These are phyloP conservation scores for Podarcis muralis DNA, from an alignment of 2,113 vertebrate species.

Conservation along the genomic window DNA sequence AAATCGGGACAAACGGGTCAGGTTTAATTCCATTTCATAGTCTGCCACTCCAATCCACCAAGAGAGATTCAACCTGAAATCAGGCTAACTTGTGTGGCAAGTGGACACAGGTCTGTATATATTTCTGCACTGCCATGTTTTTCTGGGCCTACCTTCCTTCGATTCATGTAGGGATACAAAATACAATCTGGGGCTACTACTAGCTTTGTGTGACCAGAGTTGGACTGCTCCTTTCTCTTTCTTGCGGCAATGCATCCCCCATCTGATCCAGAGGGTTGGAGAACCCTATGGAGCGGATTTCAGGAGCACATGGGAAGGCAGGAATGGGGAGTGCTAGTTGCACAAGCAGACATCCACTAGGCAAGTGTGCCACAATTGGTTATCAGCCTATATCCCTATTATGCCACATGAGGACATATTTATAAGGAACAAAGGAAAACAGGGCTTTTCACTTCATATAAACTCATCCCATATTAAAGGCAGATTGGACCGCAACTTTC, in stretches of 20 bases:
- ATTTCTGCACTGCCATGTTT: neutral
- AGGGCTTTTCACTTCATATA: neutral
- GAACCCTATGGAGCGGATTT: too few relatives aligned
- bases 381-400: neutral
- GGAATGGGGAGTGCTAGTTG: too few relatives aligned
- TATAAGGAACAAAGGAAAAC: neutral
- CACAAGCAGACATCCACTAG: too few relatives aligned
- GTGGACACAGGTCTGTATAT: neutral
- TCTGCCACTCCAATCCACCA: too few relatives aligned
- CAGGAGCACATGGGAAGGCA: too few relatives aligned
- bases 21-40: slow-evolving; percentile 7
- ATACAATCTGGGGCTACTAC: too few relatives aligned
- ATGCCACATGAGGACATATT: neutral
- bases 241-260: too few relatives aligned
- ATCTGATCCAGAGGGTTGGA: too few relatives aligned
- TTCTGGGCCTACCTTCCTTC: neutral
- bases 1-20: neutral
- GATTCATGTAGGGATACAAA: neutral
- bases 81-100: neutral
- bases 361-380: too few relatives aligned
- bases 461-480: neutral
- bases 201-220: neutral
- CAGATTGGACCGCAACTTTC: neutral
- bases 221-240: neutral
- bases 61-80: neutral